Percentiles rank a stretch among this genome's conserved stretches.
Conservation (phyloP, 2,888 invertebrate genomes). For the Diarsia rubi region DNA sequence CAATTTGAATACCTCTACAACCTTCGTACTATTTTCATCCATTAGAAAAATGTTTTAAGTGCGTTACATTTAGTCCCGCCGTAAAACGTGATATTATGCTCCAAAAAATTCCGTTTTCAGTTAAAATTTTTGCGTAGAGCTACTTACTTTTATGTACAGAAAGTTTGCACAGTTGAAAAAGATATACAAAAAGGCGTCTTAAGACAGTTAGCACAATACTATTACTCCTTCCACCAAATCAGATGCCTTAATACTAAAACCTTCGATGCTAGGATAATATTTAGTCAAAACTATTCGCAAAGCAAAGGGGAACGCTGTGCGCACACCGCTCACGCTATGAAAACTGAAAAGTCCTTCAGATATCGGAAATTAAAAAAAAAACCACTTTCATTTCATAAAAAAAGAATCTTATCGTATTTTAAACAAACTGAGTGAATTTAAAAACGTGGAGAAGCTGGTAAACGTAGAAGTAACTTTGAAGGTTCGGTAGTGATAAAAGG, state of each 20-base stretch:
- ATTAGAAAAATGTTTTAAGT: no score
- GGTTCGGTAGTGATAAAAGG: background rate
- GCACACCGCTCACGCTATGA: background rate
- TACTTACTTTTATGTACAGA: no score
- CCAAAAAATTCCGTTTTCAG: no score
- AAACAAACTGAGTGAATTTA: background rate
- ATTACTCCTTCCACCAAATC: constrained; percentile 5
- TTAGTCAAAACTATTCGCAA: constrained; percentile 12
- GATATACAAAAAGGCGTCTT: no score
- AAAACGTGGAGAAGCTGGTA: background rate
- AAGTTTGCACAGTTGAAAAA: no score
- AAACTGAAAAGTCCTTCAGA: constrained; percentile 11
- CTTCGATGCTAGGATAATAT: constrained; percentile 13
- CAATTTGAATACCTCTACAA: no score
- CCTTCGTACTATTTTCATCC: no score
- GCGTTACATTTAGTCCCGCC: no score
- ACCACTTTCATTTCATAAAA: background rate
- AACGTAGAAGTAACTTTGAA: background rate
- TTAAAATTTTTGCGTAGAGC: no score
- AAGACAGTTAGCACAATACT: background rate
- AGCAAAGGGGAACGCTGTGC: constrained; percentile 14
- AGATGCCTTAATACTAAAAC: background rate
- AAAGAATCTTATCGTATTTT: background rate
- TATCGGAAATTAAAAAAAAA: constrained; percentile 16
- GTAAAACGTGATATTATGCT: no score